phyloP scores from a whole-genome alignment of 1,140 invertebrate species.

The Pteromalus puparum region DNA sequence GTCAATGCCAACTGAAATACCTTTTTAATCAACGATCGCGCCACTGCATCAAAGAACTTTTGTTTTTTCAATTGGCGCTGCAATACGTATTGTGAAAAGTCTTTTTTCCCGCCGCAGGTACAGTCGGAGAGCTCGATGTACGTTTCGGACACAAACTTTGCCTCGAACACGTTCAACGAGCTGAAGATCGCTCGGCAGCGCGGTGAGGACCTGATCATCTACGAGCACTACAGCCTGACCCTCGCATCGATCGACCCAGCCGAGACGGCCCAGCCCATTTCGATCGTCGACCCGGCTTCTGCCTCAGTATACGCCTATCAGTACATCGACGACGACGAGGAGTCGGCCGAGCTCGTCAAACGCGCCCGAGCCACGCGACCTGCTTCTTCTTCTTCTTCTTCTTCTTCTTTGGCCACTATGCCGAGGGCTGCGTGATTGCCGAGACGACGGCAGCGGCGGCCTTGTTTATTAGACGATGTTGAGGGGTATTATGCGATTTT shows the following conservation, averaged over 20 bases:
- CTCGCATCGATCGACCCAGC: constrained; percentile 44
- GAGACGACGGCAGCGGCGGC: neutral
- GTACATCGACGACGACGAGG: constrained; percentile 53
- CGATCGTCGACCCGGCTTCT: constrained; percentile 45
- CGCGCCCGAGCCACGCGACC: constrained; percentile 12
- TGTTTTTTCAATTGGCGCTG: no score
- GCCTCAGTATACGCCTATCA: constrained; percentile 51
- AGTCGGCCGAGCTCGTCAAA: constrained; percentile 21
- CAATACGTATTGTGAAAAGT: no score
- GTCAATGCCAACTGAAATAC: no score
- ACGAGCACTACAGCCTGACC: constrained; percentile 44
- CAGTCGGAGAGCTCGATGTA: constrained; percentile 47
- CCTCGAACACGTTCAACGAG: constrained; percentile 48
- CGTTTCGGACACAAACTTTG: constrained; percentile 45
- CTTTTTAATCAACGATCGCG: no score
- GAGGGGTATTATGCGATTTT: neutral
- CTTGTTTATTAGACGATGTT: neutral
- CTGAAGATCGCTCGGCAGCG: constrained; percentile 25
- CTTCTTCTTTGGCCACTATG: neutral
- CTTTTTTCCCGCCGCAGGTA: constrained; percentile 19
- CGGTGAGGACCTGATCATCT: constrained; percentile 40
- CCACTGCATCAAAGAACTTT: no score
- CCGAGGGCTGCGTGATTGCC: neutral
- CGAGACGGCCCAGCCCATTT: neutral
- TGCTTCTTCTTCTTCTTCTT: neutral